These are phyloP conservation scores for Ptychadena robeensis DNA, from an alignment of 2,797 vertebrate genomes.

Conservation along the genomic window DNA sequence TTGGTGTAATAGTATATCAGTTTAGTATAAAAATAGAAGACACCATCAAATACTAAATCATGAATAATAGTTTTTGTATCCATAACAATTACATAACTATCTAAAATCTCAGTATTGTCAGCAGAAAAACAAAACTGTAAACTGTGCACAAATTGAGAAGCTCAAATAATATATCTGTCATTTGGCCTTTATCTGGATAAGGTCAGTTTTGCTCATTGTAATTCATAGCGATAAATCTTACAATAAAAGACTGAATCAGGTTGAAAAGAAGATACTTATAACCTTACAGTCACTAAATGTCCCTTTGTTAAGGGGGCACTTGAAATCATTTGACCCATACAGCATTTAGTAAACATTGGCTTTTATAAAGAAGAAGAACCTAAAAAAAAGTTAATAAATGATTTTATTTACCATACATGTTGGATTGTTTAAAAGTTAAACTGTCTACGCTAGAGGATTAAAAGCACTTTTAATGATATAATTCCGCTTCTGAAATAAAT, in stretches of 20 bases:
- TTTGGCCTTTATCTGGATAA: background rate
- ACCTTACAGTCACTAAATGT: background rate
- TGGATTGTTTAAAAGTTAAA: too few relatives aligned
- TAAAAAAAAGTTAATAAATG: too few relatives aligned
- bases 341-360: background rate
- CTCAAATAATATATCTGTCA: background rate
- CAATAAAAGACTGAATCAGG: background rate
- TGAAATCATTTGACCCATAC: background rate
- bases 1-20: background rate
- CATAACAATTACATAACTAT: too few relatives aligned
- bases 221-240: background rate
- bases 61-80: background rate
- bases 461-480: too few relatives aligned
- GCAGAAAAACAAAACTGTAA: background rate
- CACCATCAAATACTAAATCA: background rate
- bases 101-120: background rate
- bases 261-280: background rate
- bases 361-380: background rate
- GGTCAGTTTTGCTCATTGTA: background rate
- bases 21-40: background rate
- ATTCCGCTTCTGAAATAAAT: too few relatives aligned
- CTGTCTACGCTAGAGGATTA: too few relatives aligned
- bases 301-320: background rate
- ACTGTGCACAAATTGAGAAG: background rate
- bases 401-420: too few relatives aligned